Evolutionary conservation across 1,140 invertebrate genomes (phyloP), one percentile per base, ranked within the genome.

Genomic region (Psix sp.): DNA sequence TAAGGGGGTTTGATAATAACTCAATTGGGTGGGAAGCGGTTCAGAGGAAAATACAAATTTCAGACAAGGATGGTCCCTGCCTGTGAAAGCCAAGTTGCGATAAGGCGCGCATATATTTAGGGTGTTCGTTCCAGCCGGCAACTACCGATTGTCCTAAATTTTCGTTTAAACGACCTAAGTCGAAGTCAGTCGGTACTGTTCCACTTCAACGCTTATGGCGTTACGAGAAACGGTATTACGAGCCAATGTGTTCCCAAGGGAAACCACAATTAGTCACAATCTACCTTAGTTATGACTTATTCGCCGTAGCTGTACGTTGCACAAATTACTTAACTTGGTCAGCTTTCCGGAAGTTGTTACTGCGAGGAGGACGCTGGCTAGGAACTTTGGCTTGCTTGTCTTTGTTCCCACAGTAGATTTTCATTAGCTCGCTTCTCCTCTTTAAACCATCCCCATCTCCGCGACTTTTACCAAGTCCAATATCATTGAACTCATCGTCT

Each of bases 211-310:
- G 68, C 67, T 52, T 52, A 62, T 65, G 49, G 71, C 57, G 59
- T 57, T 57, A 29, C 43, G 62, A 35, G 45, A 80, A 82, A 79
- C 51, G 74, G 40, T 68, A 67, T 76, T 74, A 59, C 52, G 57
- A 74, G 72, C 71, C 67, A 72, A 75, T 68, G 51, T 52, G 36
- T 71, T 73, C 75, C 78, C 77, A 79, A 68, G 82, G 78, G 79
- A 77, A 68, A 67, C 57, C 79, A 74, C 80, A 85, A 86, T 86
- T 86, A 86, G 83, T 86, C 82, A 85, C 82, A 86, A 86, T 86
- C 82, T 82, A 82, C 81, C 83, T 84, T 82, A 84, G 82, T 86
- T 86, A 86, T 85, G 85, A 84, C 83, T 86, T 85, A 86, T 85
- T 84, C 81, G 80, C 76, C 65, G 73, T 79, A 76, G 78, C 77